Evolutionary conservation across 2,797 vertebrate genomes (phyloP).

Genomic region (Bryconaethiops microstoma): DNA sequence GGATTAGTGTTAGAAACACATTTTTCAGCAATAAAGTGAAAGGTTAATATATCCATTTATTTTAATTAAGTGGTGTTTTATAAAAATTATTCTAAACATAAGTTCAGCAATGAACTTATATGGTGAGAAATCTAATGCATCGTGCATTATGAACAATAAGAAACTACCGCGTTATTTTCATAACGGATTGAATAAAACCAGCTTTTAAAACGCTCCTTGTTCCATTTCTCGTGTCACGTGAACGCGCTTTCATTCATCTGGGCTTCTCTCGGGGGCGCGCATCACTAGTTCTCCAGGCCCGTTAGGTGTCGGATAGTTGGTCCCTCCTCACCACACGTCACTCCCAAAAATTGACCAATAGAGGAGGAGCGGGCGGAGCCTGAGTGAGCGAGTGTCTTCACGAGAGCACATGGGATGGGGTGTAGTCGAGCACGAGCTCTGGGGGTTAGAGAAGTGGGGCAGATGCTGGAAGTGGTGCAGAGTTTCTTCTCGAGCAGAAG

Average conservation of each 20-base stretch:
- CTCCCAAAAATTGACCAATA: slow-evolving; percentile 44
- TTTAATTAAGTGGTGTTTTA: no score
- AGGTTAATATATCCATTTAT: no score
- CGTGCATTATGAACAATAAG: no score
- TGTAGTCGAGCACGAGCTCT: slow-evolving; percentile 8
- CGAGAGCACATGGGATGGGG: slow-evolving; percentile 38
- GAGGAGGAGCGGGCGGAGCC: background rate
- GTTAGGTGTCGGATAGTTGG: background rate
- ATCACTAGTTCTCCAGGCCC: background rate
- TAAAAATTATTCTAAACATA: no score
- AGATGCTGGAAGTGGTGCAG: slow-evolving; percentile 11
- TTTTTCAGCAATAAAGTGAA: no score
- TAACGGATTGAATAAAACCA: background rate
- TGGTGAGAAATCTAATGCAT: no score
- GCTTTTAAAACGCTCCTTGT: slow-evolving; percentile 17
- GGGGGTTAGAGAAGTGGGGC: background rate
- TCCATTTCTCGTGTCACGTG: slow-evolving; percentile 16
- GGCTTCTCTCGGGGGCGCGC: background rate
- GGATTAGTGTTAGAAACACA: no score
- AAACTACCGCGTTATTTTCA: background rate
- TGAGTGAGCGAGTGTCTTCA: slow-evolving; percentile 3
- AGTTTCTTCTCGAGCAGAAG: background rate
- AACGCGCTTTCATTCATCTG: slow-evolving; percentile 42
- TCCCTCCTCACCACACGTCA: slow-evolving; percentile 46
- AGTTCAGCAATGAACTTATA: no score